These are phyloP conservation scores for Griposia aprilina DNA, from an alignment of 2,888 invertebrate genomes.

Conservation along the genomic window DNA sequence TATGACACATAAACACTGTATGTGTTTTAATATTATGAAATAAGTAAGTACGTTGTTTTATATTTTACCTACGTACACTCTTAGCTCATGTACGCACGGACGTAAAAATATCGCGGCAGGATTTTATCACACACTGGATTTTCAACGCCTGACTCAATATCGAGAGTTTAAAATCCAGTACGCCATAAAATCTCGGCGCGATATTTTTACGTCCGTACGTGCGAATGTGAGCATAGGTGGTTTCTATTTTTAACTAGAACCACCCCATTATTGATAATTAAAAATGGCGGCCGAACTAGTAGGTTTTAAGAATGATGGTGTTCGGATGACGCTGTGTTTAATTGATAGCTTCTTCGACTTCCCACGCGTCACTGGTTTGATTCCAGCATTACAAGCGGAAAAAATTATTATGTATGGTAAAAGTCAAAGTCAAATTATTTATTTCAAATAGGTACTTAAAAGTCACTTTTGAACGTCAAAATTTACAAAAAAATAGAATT, in stretches of 20 bases:
- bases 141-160: no score
- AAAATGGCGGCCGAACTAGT: neutral
- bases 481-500: no score
- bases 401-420: neutral
- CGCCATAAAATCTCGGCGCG: no score
- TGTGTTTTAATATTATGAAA: slow-evolving; percentile 35
- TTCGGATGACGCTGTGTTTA: neutral
- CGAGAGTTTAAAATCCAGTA: no score
- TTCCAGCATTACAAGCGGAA: neutral
- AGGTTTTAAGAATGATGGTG: neutral
- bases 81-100: no score
- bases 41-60: neutral
- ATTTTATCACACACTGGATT: no score
- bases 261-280: slow-evolving; percentile 9
- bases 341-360: neutral
- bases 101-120: no score
- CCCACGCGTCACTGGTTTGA: neutral
- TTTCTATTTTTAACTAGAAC: slow-evolving; percentile 16
- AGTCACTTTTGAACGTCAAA: no score
- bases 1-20: slow-evolving; percentile 35
- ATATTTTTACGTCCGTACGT: no score
- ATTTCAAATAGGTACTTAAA: no score
- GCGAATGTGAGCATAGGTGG: neutral
- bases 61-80: neutral
- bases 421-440: no score